These are phyloP conservation scores for Vanessa tameamea DNA, from an alignment of 1,140 invertebrate genomes.

Conservation along the genomic window DNA sequence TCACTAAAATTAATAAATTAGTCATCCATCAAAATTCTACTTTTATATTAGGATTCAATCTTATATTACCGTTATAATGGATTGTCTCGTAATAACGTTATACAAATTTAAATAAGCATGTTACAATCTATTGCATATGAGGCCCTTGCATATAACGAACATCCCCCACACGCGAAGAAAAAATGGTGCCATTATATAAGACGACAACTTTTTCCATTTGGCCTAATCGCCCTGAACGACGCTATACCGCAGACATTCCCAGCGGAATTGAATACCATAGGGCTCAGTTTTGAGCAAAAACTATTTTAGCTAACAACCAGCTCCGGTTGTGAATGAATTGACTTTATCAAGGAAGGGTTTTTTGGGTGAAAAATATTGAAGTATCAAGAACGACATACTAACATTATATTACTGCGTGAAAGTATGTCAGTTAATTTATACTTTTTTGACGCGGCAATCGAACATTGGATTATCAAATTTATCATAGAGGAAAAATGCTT, in stretches of 20 bases:
- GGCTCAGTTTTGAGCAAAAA: constrained; percentile 6
- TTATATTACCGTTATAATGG: too few relatives aligned
- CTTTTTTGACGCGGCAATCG: too few relatives aligned
- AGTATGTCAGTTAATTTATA: too few relatives aligned
- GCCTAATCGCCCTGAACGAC: constrained; percentile 51
- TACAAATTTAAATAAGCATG: constrained; percentile 1
- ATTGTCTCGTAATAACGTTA: not conserved
- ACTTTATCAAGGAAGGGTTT: not conserved
- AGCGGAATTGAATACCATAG: constrained; percentile 40
- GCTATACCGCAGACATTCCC: constrained; percentile 46
- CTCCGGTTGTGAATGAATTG: not conserved
- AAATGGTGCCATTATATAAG: constrained; percentile 49
- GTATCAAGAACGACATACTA: too few relatives aligned
- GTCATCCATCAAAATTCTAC: too few relatives aligned
- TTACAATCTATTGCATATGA: not conserved
- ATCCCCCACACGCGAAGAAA: constrained; percentile 38
- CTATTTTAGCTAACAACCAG: constrained; percentile 2
- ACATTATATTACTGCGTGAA: too few relatives aligned
- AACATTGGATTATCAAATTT: too few relatives aligned
- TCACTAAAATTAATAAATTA: not conserved
- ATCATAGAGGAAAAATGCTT: too few relatives aligned
- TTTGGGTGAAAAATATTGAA: not conserved
- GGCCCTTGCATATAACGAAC: not conserved
- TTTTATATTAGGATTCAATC: too few relatives aligned
- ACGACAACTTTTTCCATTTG: constrained; percentile 61